Base-by-base conservation (phyloP, 2,888 invertebrate genomes). In the Drosophila diplacantha region DNA sequence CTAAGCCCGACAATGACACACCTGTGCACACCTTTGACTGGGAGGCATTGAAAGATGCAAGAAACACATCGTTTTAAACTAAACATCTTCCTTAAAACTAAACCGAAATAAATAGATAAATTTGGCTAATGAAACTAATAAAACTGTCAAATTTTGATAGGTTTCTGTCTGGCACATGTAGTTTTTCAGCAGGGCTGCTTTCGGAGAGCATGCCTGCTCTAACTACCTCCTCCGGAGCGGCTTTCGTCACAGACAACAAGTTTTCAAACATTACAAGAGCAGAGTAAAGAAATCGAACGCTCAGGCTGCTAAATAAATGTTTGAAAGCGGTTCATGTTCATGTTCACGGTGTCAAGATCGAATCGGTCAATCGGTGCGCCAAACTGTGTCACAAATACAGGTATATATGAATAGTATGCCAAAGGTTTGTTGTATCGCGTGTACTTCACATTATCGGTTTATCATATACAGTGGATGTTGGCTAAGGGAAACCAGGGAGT, bases 321-420 rank as follows among this genome's bases (percentile, higher is more conserved):
- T 57, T 34, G 54, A 55, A 63, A 63, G 57, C 57, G 34, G 44
- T 49, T 64, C 56, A 54, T 53, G 69, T 50, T 49, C 61, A 60
- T 61, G 62, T 62, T 61, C 49, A 52, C 53, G 52, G 52, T 62
- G 66, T 66, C 66, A 66, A 70, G 66, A 63, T 49, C 66, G 41
- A 69, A 62, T 26, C 49, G 52, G 34, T 29, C 44, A 44, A 44
- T 44, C 44, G 44, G 29, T 44, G 29, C 46, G 51, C 41, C 38
- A 34, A 59, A 52, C 64, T 62, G 35, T 65, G 62, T 51, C 70
- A 39, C 53, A 54, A 51, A 69, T 51, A 50, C 49, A 26, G 46
- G 18, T 60, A 51, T 35, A 18, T 29, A 44, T 24, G 7, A 7
- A 24, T 24, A 41, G n/a, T 24, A 5, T 41, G 54, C 35, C 34